A percentile compares a stretch with the other conserved stretches of the same genome.
phyloP scores from a whole-genome alignment of 2,888 invertebrate genomes.

The Gasteruption jaculator region DNA sequence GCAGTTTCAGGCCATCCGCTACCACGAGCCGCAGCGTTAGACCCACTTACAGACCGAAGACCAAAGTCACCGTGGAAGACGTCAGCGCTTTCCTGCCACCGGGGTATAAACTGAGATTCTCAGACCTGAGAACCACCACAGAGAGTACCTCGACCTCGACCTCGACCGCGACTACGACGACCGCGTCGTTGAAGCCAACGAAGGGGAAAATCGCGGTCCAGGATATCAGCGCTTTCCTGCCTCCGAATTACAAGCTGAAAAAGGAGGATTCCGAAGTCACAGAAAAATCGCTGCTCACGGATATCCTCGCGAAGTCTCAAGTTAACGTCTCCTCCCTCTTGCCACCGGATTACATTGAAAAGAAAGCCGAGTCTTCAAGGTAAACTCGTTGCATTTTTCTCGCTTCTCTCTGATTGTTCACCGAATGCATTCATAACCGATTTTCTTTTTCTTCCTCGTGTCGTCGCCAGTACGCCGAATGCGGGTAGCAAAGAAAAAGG shows the following conservation, averaged over 20 bases:
- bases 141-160: slow-evolving; percentile 15
- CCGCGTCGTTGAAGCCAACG: slow-evolving; percentile 14
- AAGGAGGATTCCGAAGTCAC: slow-evolving; percentile 49
- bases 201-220: slow-evolving; percentile 25
- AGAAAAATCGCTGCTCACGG: slow-evolving; percentile 42
- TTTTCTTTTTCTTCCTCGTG: too few relatives aligned
- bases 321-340: slow-evolving; percentile 58
- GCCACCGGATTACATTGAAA: slow-evolving; percentile 61
- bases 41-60: slow-evolving; percentile 17
- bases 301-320: slow-evolving; percentile 43
- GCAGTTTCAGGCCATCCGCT: too few relatives aligned
- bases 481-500: too few relatives aligned
- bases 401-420: too few relatives aligned
- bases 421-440: too few relatives aligned
- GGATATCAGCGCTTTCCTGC: slow-evolving; percentile 63
- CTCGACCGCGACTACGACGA: slow-evolving; percentile 13
- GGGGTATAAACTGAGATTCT: slow-evolving; percentile 16
- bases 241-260: slow-evolving; percentile 61
- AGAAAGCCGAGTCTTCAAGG: slow-evolving; percentile 33
- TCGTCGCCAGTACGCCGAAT: too few relatives aligned
- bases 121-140: slow-evolving; percentile 6
- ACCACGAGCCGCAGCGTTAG: not conserved
- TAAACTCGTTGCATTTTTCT: too few relatives aligned
- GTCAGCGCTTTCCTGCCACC: slow-evolving; percentile 15
- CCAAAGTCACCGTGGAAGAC: slow-evolving; percentile 26